Evolutionary conservation across 2,797 vertebrate genomes (phyloP), one percentile per base, ranked within the genome.

Genomic region (Aselliscus stoliczkanus): DNA sequence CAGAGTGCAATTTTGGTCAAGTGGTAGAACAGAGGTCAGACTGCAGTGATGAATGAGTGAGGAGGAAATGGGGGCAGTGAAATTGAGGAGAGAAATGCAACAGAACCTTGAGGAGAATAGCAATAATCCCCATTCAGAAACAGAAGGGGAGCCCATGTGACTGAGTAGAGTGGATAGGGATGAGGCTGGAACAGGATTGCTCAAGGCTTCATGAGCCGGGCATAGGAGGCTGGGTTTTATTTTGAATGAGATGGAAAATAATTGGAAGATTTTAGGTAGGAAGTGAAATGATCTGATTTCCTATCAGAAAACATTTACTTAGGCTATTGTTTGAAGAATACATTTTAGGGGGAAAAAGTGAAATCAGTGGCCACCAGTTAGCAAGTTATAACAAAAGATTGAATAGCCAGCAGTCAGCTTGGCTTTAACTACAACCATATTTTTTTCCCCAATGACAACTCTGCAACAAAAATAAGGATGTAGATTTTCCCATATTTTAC

Each of bases 171-270:
- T 0, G 1, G 27, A 86, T n/a, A 9, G 4, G 25, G 7, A 5
- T 1, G 20, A 47, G 27, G 20, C 39, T 12, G 1, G 13, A 13
- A 27, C 1, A 17, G n/a, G 1, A 8, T 42, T 18, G 1, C 21
- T 6, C 4, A 29, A 23, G 83, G 17, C 44, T 58, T 65, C 10
- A 0, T 13, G 12, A 25, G 18, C 39, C 64, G 65, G 25, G 1
- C 23, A 11, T 39, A 4, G 12, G 17, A 27, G 29, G 21, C 2
- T 62, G 27, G 4, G 11, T 23, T 75, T 85, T 47, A 50, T 67
- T 27, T 64, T 7, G 25, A 88, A 20, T 52, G 65, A 62, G n/a
- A 47, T 2, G 3, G 31, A 37, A 88, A 75, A 84, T 14, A 60
- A 75, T 5, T 37, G 17, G 50, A 88, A 21, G 9, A n/a, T 54